A percentile compares a stretch with the other conserved stretches of the same genome.
Conservation (phyloP, 92 coral and sea anemone species). For the Bergia puertoricense region DNA sequence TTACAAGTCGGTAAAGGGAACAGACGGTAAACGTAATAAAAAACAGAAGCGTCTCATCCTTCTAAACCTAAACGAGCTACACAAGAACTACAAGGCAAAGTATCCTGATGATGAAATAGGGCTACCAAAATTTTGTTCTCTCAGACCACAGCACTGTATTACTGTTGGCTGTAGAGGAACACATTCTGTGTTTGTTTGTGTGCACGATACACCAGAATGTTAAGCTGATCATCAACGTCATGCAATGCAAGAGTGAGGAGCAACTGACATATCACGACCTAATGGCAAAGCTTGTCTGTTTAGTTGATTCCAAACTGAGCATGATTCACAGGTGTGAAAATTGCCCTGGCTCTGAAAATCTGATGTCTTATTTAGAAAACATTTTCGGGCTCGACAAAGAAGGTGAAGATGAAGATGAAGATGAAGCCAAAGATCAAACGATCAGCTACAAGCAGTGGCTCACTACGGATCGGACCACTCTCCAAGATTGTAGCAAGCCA, state of each 20-base stretch:
- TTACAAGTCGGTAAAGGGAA: conserved; percentile 1
- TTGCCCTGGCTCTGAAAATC: no score
- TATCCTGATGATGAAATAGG: conserved; percentile 30
- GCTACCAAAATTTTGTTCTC: conserved; percentile 29
- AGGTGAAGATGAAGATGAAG: no score
- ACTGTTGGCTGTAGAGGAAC: conserved; percentile 41
- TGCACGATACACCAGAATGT: conserved; percentile 39
- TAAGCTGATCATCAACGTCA: conserved; percentile 30
- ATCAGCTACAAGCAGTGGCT: no score
- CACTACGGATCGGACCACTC: no score
- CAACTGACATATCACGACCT: conserved; percentile 26
- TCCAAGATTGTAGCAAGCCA: no score
- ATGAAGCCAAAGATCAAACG: no score
- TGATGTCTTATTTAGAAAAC: no score
- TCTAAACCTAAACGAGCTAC: conserved; percentile 31
- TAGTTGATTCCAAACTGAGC: conserved; percentile 20
- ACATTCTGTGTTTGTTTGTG: no score
- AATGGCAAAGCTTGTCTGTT: conserved; percentile 42
- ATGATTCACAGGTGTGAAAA: no score
- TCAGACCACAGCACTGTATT: conserved; percentile 38
- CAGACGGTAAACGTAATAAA: conserved; percentile 11
- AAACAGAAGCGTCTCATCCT: conserved; percentile 42
- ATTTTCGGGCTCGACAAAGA: no score
- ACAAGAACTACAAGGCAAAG: conserved; percentile 22
- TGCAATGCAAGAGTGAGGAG: conserved; percentile 35